Base-by-base conservation (phyloP, 1,140 invertebrate species). In the Bombyx mori region DNA sequence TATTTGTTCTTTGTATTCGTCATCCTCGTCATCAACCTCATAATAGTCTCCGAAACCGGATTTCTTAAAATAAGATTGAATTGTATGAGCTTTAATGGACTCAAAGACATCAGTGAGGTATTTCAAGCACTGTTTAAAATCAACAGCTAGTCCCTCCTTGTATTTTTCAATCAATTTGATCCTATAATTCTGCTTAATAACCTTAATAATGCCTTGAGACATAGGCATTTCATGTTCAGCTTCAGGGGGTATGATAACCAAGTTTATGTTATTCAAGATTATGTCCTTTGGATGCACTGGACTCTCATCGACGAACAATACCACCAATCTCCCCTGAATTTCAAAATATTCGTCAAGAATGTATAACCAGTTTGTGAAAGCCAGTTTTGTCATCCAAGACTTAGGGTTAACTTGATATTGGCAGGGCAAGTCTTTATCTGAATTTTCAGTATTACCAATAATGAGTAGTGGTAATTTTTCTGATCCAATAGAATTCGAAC, bases 1-100 rank as follows among this genome's bases (percentile, higher is more conserved):
- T 8, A 54, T 54, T 44, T 54, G 43, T 22, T 42, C 53, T 54
- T 54, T 54, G 53, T 54, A 54, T 10, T 54, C 53, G 18, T 54
- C 53, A 46, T 54, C 53, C 6, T 54, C 53, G 26, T 54, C 53
- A 45, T 54, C 53, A 10, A 54, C 26, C 8, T 54, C 53, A 8
- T 54, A 54, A 42, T 54, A 54, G 45, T 54, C 53, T 45, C 53
- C 53, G 43, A 54, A 46, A 46, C 53, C 53, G 7, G 53, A 54
- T 22, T 54, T 54, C 7, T 54, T 43, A 18, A 54, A 54, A 9
- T 12, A 54, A 44, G 9, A 45, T 22, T 54, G 43, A 18, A 54
- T 22, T 10, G 12, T 10, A 18, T 12, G 12, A 44, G 53, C 43
- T 54, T 54, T 54, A 5, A 54, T 18, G 26, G 53, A 43, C 8